Conservation (phyloP, 1,140 invertebrate species). For the Venturia canescens region DNA sequence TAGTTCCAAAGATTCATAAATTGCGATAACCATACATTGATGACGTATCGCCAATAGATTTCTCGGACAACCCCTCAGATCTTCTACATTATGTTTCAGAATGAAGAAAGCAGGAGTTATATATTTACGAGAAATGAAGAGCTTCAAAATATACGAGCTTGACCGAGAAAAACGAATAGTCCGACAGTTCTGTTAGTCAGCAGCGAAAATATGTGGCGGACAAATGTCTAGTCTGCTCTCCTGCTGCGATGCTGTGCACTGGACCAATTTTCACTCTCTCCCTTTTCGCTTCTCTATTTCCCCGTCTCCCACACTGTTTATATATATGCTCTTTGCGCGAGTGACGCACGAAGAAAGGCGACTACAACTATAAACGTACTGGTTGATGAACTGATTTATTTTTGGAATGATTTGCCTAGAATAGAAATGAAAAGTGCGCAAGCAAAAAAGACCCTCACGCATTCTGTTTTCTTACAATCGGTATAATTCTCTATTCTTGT, state of each 20-base stretch:
- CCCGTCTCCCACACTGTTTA: neutral
- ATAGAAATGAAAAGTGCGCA: neutral
- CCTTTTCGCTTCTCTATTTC: neutral
- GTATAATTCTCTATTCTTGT: neutral
- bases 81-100: neutral
- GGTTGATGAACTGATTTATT: neutral
- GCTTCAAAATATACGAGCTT: neutral
- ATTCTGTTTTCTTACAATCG: neutral
- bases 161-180: neutral
- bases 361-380: neutral
- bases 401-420: neutral
- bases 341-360: constrained; percentile 5
- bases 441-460: neutral
- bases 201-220: neutral
- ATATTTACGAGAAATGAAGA: neutral
- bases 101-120: neutral
- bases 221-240: neutral
- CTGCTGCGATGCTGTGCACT: neutral
- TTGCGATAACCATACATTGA: neutral
- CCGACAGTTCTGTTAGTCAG: constrained; percentile 1
- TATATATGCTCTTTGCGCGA: neutral
- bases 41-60: neutral
- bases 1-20: neutral
- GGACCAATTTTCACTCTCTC: neutral
- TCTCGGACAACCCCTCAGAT: neutral